Conservation (phyloP, 53 echinoderm and acorn worm species). For the Paelopatides confundens region DNA sequence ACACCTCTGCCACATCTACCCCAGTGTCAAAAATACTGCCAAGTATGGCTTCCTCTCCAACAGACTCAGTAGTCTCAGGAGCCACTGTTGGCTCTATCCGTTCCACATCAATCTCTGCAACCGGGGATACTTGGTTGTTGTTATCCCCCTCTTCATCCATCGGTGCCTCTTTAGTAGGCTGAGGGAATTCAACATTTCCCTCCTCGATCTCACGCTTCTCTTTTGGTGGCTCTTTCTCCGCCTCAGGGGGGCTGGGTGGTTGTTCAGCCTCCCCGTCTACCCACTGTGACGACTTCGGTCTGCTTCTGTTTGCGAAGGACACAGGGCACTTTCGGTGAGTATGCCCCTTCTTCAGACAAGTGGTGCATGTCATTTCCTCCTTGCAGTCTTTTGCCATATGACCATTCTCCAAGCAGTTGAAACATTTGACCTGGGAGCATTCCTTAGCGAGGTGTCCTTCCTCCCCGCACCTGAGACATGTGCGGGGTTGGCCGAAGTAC, state of each 20-base stretch:
- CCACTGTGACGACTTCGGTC: not conserved
- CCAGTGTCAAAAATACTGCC: too few relatives aligned
- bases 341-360: not conserved
- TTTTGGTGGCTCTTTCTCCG: not conserved
- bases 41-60: too few relatives aligned
- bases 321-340: not conserved
- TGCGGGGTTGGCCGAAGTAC: conserved; percentile 39
- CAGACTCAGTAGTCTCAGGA: too few relatives aligned
- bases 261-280: not conserved
- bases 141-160: not conserved
- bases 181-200: not conserved
- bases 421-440: not conserved
- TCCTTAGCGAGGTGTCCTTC: conserved; percentile 7
- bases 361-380: not conserved
- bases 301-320: conserved; percentile 1
- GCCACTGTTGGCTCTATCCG: too few relatives aligned
- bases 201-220: not conserved
- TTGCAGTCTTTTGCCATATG: not conserved
- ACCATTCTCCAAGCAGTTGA: not conserved
- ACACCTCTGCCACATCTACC: not conserved
- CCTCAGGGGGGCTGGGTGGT: not conserved
- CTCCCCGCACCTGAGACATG: conserved; percentile 36
- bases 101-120: too few relatives aligned
- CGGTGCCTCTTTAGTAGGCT: too few relatives aligned
- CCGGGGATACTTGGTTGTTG: not conserved